These are phyloP conservation scores for Sorex maritimensis DNA, from an alignment of 2,797 vertebrate species.

Conservation along the genomic window DNA sequence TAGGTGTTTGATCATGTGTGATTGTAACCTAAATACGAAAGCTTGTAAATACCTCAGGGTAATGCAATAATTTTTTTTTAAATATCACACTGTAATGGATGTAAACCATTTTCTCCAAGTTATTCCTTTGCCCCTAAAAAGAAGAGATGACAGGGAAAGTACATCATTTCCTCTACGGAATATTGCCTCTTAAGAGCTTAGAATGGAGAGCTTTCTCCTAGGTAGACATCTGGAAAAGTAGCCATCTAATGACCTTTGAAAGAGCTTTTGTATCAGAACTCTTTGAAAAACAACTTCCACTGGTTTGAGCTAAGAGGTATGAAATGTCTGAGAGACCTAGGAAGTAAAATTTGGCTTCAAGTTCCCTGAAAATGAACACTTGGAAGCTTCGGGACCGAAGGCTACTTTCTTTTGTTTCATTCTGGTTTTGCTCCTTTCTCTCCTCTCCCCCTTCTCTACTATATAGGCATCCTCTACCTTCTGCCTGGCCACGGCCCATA, in stretches of 20 bases:
- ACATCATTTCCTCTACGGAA: not conserved
- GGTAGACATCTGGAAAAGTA: not conserved
- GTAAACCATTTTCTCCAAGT: slow-evolving; percentile 28
- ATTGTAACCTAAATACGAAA: no score
- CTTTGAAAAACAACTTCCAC: not conserved
- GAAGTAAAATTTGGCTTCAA: not conserved
- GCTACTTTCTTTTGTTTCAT: not conserved
- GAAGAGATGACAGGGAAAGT: not conserved
- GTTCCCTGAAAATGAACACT: not conserved
- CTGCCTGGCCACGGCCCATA: not conserved
- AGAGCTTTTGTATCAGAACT: not conserved
- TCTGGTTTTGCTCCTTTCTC: not conserved
- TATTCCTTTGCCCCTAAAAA: slow-evolving; percentile 14
- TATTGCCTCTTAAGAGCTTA: not conserved
- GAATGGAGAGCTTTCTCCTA: not conserved
- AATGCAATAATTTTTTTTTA: no score
- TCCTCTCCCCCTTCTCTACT: not conserved
- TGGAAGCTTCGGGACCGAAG: not conserved
- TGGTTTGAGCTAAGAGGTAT: not conserved
- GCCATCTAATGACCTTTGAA: not conserved
- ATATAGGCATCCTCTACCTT: not conserved
- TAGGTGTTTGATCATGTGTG: no score
- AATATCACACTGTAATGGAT: no score
- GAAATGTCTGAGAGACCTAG: not conserved
- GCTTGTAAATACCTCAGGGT: no score